Base-by-base conservation (phyloP, 2,113 vertebrate genomes). In the Smithornis capensis region DNA sequence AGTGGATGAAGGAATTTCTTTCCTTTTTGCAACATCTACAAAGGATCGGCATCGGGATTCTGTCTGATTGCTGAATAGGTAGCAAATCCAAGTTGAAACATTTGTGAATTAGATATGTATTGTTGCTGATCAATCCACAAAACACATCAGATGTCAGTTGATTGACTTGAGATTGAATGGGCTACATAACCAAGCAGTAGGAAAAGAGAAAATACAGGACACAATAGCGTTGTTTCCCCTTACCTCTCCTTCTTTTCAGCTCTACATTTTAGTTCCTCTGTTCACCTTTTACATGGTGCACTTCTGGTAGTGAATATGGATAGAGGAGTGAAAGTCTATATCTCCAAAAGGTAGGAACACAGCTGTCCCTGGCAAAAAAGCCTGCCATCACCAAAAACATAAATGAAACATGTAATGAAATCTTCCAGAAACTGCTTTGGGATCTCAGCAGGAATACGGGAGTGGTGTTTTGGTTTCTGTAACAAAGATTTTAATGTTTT, bases 81-180 rank as follows among this genome's bases (percentile, higher is more conserved):
- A 88, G 82, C 53, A 95, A 96, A 94, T 86, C 64, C 89, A 95
- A 91, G 81, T 28, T 93, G 87, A 92, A 94, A 95, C 78, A 94
- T 94, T 94, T 94, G 86, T 95, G 88, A 4, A 2, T 96, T 88
- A 95, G 92, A 77, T 80, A 92, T 35, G 50, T 68, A 86, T 89
- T 3, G 0, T 33, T 88, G 83, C 62, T 80, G 81, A 79, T 70
- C 49, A 75, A 84, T 86, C 90, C 91, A 92, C 64, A 90, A 90
- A 94, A 88, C 49, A 62, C 64, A 95, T 95, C 75, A 83, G 56
- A 53, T 40, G 8, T 47, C 71, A 76, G 10, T 70, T 94, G 83
- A 82, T 59, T 92, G 93, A 94, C 80, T 78, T 87, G 78, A 64
- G n/a, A 31, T 88, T 79, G 49, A 70, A 33, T 73, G 53, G 69